Conservation (phyloP, 2,797 vertebrate genomes). For the Scyliorhinus canicula region DNA sequence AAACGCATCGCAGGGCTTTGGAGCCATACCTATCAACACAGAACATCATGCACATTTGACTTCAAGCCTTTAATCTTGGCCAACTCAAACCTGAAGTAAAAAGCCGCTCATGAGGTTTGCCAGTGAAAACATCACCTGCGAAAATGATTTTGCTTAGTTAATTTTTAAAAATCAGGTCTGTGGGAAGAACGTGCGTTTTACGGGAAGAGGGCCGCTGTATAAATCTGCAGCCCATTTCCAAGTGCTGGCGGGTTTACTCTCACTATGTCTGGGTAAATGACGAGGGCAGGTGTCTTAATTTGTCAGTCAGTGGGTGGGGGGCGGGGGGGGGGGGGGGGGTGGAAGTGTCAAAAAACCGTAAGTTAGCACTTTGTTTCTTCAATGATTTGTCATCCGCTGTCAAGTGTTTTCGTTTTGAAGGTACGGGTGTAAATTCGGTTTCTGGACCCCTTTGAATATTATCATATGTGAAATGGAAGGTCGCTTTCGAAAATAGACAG, state of each 20-base stretch:
- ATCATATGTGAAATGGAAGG: not conserved
- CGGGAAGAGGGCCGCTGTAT: not conserved
- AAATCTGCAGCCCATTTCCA: not conserved
- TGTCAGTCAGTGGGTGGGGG: conserved; percentile 51
- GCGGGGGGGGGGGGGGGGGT: no score
- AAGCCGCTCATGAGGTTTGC: not conserved
- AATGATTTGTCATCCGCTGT: conserved; percentile 64
- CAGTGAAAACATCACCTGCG: not conserved
- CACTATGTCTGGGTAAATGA: not conserved
- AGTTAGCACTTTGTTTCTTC: conserved; percentile 70
- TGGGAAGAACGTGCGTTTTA: not conserved
- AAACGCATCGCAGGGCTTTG: not conserved
- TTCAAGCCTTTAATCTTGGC: not conserved
- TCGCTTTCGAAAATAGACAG: not conserved
- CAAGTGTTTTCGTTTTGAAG: conserved; percentile 57
- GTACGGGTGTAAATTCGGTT: not conserved
- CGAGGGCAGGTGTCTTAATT: conserved; percentile 62
- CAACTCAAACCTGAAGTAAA: not conserved
- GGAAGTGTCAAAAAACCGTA: conserved; percentile 55
- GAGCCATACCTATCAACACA: not conserved
- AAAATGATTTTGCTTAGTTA: not conserved
- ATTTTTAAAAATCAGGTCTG: not conserved
- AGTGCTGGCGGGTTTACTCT: not conserved
- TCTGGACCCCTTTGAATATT: not conserved
- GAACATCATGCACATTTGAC: not conserved